Percentiles rank a stretch among this genome's conserved stretches.
Evolutionary conservation across 2,113 vertebrate species (phyloP).

Genomic region (Rhea americana): DNA sequence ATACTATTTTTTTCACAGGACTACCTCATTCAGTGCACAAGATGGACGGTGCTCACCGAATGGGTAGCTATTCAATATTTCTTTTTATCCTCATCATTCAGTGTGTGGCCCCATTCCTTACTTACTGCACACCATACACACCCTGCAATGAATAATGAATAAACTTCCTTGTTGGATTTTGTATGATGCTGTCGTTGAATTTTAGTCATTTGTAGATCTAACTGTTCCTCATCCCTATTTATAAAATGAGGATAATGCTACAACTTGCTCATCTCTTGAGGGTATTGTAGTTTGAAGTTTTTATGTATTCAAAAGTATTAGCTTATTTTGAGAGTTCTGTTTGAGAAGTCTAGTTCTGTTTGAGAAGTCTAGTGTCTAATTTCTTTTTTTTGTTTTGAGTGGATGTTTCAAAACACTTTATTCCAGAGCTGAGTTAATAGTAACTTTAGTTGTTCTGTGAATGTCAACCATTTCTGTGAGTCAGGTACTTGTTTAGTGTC

Average conservation of each 20-base stretch:
- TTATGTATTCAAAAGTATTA: constrained; percentile 16
- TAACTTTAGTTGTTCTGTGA: constrained; percentile 19
- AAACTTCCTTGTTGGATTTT: constrained; percentile 54
- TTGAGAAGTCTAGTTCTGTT: background rate
- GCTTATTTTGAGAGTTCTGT: background rate
- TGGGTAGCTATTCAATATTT: constrained; percentile 75
- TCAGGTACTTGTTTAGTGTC: background rate
- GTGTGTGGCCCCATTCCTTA: constrained; percentile 71
- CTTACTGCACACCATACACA: constrained; percentile 62
- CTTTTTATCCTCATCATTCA: constrained; percentile 73
- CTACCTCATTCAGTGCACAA: constrained; percentile 75
- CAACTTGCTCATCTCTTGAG: constrained; percentile 36
- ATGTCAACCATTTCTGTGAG: constrained; percentile 30
- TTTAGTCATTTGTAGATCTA: constrained; percentile 40
- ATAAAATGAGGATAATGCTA: constrained; percentile 7
- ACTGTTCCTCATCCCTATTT: constrained; percentile 44
- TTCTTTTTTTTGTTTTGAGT: background rate
- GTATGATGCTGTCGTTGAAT: constrained; percentile 60
- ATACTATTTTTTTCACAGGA: constrained; percentile 73
- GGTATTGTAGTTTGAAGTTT: background rate
- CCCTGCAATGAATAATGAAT: constrained; percentile 58
- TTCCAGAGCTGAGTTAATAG: background rate
- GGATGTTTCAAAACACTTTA: background rate
- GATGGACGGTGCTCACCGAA: constrained; percentile 74
- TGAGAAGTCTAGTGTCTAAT: background rate